Percentiles rank a stretch among this genome's conserved stretches.
phyloP scores from a whole-genome alignment of 2,113 vertebrate species.

The Capra hircus region DNA sequence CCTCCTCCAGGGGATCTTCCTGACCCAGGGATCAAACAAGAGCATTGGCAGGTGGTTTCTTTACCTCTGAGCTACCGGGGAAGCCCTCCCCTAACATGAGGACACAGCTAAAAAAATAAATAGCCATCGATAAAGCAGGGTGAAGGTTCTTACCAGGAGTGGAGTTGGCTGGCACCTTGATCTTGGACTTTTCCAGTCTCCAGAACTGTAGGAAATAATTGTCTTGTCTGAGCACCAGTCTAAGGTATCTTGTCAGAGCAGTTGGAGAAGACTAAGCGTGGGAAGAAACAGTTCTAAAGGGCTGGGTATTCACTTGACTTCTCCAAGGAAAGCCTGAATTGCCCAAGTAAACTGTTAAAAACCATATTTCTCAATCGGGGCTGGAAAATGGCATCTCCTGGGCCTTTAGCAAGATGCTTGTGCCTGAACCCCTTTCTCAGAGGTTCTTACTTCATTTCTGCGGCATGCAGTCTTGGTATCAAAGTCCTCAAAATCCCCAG shows the following conservation, averaged over 20 bases:
- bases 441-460: neutral
- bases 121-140: neutral
- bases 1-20: neutral
- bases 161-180: neutral
- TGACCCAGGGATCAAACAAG: neutral
- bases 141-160: neutral
- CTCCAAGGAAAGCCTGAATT: neutral
- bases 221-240: neutral
- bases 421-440: neutral
- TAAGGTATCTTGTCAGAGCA: neutral
- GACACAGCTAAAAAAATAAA: neutral
- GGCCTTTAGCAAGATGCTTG: neutral
- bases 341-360: neutral
- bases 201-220: neutral
- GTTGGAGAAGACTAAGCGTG: neutral
- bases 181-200: neutral
- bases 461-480: neutral
- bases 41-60: neutral
- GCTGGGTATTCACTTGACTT: neutral
- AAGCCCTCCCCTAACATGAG: neutral
- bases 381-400: neutral
- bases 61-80: neutral
- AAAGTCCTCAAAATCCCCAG: neutral
- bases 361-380: neutral
- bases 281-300: neutral